Conservation (phyloP, 2,797 vertebrate genomes). For the Borostomias antarcticus region DNA sequence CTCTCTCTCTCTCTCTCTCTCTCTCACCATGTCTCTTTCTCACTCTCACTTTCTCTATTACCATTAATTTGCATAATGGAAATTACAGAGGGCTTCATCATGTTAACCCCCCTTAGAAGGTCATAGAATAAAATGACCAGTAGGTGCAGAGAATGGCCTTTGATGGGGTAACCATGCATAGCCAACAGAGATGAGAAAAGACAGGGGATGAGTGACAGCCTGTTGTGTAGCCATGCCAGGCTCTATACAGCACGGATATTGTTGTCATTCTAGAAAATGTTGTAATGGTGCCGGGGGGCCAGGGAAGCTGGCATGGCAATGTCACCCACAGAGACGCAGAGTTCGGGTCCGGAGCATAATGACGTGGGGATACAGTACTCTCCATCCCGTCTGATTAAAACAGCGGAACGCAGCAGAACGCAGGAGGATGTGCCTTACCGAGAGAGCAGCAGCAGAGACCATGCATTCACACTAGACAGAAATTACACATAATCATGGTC, state of each 20-base stretch:
- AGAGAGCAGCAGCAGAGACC: no score
- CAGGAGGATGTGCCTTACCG: no score
- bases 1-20: conserved; percentile 9
- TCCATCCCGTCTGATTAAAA: conserved; percentile 34
- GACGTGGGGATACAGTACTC: conserved; percentile 41
- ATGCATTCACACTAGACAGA: no score
- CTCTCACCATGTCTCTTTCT: conserved; percentile 28
- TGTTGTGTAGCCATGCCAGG: background rate
- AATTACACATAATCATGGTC: no score
- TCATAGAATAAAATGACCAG: no score
- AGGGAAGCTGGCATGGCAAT: conserved; percentile 27
- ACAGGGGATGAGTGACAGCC: background rate
- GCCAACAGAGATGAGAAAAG: no score
- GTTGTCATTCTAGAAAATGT: background rate
- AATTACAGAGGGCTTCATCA: background rate
- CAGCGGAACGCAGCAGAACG: conserved; percentile 31
- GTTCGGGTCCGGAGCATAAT: conserved; percentile 45
- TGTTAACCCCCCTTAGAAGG: background rate
- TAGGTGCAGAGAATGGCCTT: no score
- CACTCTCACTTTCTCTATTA: background rate
- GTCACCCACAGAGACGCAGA: conserved; percentile 39
- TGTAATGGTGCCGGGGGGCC: conserved; percentile 32
- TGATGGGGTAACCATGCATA: no score
- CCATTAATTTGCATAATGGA: background rate
- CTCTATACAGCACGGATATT: conserved; percentile 4